These are phyloP conservation scores for Hirundo rustica DNA, from an alignment of 2,797 vertebrate genomes.

Conservation along the genomic window DNA sequence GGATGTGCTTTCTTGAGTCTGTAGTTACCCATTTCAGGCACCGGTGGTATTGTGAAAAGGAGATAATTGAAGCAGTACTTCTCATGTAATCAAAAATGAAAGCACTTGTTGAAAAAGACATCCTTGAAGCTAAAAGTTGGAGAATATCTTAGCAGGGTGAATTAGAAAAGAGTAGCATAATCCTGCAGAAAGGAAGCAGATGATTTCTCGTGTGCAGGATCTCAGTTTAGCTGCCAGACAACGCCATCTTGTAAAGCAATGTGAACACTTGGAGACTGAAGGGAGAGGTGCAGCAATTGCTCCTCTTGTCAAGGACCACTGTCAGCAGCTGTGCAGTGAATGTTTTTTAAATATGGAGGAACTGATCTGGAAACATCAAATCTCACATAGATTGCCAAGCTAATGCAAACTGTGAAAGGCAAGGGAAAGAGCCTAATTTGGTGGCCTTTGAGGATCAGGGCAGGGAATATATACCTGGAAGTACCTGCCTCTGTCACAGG, in stretches of 20 bases:
- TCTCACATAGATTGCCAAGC: background rate
- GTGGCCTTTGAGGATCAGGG: fast-evolving
- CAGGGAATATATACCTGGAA: background rate
- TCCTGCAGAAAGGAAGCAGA: background rate
- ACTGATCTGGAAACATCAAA: background rate
- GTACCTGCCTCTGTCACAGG: background rate
- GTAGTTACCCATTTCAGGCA: background rate
- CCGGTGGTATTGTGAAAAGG: background rate
- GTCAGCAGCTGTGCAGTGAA: background rate
- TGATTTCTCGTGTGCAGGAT: background rate
- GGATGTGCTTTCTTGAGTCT: background rate
- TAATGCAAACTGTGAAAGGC: background rate
- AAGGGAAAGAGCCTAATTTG: background rate
- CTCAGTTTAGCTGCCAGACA: background rate
- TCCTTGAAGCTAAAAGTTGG: background rate
- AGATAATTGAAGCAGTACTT: background rate
- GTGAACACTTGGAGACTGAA: background rate
- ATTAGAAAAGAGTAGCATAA: background rate
- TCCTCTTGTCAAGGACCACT: background rate
- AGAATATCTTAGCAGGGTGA: background rate
- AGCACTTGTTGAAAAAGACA: background rate
- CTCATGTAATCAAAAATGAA: background rate
- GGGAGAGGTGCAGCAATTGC: background rate
- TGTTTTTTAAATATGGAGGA: background rate
- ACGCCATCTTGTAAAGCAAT: background rate